Percentiles rank a stretch among this genome's conserved stretches.
Evolutionary conservation across 2,113 vertebrate genomes (phyloP).

Genomic region (Elaphurus davidianus): DNA sequence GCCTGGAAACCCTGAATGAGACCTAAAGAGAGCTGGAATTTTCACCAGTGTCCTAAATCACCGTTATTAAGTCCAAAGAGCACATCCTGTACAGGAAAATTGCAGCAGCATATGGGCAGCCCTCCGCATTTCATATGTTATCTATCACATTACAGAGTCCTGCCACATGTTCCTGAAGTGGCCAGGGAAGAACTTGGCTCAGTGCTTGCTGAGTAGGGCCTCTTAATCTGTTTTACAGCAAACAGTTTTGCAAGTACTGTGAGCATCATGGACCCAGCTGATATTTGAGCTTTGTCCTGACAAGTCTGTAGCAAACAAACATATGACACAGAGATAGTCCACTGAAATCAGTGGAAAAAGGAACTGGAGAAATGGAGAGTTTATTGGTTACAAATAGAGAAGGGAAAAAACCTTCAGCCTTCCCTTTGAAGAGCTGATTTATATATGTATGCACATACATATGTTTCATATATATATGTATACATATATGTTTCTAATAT

Average conservation of each 20-base stretch:
- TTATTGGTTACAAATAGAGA: constrained; percentile 59
- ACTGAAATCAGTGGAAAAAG: constrained; percentile 60
- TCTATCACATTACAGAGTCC: constrained; percentile 80
- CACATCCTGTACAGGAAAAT: constrained; percentile 73
- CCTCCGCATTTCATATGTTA: constrained; percentile 78
- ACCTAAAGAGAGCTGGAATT: constrained; percentile 50
- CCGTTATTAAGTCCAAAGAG: constrained; percentile 76
- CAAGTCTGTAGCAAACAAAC: constrained; percentile 62
- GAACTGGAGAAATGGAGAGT: constrained; percentile 39
- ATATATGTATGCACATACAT: background rate
- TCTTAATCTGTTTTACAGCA: constrained; percentile 73
- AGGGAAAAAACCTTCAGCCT: background rate
- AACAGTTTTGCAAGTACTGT: constrained; percentile 60
- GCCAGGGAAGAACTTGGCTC: constrained; percentile 77
- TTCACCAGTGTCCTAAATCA: constrained; percentile 64
- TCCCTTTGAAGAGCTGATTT: background rate
- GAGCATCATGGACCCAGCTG: constrained; percentile 46
- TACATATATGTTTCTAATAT: background rate
- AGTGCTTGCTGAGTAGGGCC: constrained; percentile 53
- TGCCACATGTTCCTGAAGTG: constrained; percentile 75
- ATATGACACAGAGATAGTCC: constrained; percentile 33
- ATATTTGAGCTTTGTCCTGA: constrained; percentile 51
- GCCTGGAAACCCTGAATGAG: constrained; percentile 48
- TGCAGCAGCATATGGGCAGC: constrained; percentile 79
- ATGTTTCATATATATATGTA: background rate